These are phyloP conservation scores for Sturnira hondurensis DNA, from an alignment of 2,113 vertebrate species.

Conservation along the genomic window DNA sequence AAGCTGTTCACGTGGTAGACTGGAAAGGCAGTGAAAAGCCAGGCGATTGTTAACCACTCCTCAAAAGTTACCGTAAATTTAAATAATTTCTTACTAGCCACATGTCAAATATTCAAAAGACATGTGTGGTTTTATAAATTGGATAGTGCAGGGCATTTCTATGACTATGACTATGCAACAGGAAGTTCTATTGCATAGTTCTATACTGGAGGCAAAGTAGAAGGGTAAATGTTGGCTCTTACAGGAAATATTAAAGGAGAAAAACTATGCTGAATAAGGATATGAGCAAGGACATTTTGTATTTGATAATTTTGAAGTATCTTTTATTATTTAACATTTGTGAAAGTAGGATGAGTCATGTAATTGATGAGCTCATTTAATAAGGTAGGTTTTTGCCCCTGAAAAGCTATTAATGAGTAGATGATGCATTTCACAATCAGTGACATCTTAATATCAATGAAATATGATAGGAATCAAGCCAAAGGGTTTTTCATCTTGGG, in stretches of 20 bases:
- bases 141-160: not conserved
- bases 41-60: not conserved
- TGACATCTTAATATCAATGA: not conserved
- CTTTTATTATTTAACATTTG: slow-evolving; percentile 34
- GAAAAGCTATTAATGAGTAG: slow-evolving; percentile 5
- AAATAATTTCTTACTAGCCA: not conserved
- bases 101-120: not conserved
- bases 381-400: not conserved
- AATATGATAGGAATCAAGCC: not conserved
- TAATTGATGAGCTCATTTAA: slow-evolving; percentile 12
- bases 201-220: not conserved
- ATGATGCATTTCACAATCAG: not conserved
- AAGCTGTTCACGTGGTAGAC: not conserved
- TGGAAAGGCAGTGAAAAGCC: not conserved
- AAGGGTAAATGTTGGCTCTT: not conserved
- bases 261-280: not conserved
- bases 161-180: not conserved
- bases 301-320: slow-evolving; percentile 3
- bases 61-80: not conserved
- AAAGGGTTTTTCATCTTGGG: not conserved
- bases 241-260: not conserved
- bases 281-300: not conserved
- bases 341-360: slow-evolving; percentile 17
- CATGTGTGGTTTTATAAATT: not conserved
- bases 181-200: not conserved